phyloP scores from a whole-genome alignment of 1,140 invertebrate species.

The Sipha flava region DNA sequence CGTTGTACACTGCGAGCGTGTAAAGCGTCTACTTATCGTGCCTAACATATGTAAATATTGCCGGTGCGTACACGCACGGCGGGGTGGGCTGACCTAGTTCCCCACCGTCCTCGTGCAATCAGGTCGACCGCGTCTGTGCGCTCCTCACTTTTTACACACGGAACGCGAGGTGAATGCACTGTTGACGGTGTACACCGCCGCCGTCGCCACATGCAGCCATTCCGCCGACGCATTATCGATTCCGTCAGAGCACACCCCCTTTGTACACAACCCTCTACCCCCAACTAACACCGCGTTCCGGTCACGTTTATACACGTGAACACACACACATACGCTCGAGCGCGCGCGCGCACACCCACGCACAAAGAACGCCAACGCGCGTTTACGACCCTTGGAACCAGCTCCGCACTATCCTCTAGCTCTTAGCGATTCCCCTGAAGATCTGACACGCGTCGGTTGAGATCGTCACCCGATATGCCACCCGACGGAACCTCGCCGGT shows the following conservation, averaged over 20 bases:
- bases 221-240: constrained; percentile 31
- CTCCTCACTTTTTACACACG: neutral
- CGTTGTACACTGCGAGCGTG: too few relatives aligned
- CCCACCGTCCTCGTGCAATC: neutral
- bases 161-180: constrained; percentile 19
- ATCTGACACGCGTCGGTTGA: too few relatives aligned
- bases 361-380: too few relatives aligned
- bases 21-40: too few relatives aligned
- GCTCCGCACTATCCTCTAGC: too few relatives aligned
- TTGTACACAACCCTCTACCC: neutral
- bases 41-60: too few relatives aligned
- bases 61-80: neutral
- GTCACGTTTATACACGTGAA: neutral
- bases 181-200: neutral
- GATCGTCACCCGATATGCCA: too few relatives aligned
- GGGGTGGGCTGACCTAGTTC: constrained; percentile 1
- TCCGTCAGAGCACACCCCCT: neutral
- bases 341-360: neutral
- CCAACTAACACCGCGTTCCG: neutral
- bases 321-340: neutral
- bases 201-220: constrained; percentile 14
- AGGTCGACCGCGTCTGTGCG: neutral
- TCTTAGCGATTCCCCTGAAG: too few relatives aligned
- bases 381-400: too few relatives aligned
- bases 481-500: too few relatives aligned